Evolutionary conservation across 1,140 invertebrate genomes (phyloP).

Genomic region (Tetramorium parvispinum): DNA sequence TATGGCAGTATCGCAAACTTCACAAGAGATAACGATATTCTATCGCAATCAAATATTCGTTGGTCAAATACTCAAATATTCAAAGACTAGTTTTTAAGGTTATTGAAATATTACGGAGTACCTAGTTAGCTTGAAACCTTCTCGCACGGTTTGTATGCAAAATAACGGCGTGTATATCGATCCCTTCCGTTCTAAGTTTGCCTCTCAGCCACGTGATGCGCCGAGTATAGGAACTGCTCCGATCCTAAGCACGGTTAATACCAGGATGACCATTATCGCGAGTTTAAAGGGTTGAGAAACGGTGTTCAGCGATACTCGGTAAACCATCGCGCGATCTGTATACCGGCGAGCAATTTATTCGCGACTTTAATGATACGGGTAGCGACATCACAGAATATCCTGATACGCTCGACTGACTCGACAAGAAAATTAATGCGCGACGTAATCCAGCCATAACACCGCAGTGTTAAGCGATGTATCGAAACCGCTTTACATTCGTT

Average conservation of each 20-base stretch:
- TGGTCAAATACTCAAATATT: neutral
- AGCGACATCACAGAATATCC: conserved; percentile 47
- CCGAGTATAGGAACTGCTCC: neutral
- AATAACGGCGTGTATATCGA: conserved; percentile 49
- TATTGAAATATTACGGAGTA: conserved; percentile 34
- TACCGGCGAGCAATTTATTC: conserved; percentile 48
- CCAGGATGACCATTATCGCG: conserved; percentile 35
- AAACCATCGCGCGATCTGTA: conserved; percentile 31
- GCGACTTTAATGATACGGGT: conserved; percentile 50
- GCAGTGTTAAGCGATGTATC: conserved; percentile 16
- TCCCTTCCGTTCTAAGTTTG: conserved; percentile 40
- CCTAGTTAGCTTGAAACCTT: conserved; percentile 12
- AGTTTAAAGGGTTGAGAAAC: conserved; percentile 40
- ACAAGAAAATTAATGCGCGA: conserved; percentile 44
- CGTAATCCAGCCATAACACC: conserved; percentile 26
- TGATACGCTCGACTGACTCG: conserved; percentile 37
- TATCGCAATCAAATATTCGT: neutral
- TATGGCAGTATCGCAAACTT: neutral
- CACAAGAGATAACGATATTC: neutral
- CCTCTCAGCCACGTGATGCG: conserved; percentile 36
- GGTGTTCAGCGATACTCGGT: conserved; percentile 42
- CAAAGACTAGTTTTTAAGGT: neutral
- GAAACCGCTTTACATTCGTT: neutral
- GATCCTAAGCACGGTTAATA: conserved; percentile 41
- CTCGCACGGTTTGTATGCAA: conserved; percentile 21